A percentile compares a stretch with the other conserved stretches of the same genome.
These are phyloP conservation scores for Porites australiensis DNA, from an alignment of 64 coral and sea anemone genomes.

Conservation along the genomic window DNA sequence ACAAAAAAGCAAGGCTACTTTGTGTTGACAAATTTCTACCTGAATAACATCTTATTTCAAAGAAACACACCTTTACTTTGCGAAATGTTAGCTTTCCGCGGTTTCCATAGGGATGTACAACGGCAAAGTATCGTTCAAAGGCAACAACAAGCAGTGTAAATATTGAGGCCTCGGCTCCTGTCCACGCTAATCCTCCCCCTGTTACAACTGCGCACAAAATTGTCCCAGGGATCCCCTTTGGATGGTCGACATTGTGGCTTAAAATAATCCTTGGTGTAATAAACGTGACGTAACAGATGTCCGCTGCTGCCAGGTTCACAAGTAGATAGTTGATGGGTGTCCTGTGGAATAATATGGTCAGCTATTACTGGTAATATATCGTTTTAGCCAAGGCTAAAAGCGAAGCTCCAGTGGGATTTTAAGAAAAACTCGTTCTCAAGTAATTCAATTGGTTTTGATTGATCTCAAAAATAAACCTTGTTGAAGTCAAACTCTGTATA, in stretches of 20 bases:
- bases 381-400: no score
- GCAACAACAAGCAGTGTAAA: neutral
- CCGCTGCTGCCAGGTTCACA: neutral
- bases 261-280: neutral
- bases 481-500: no score
- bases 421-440: no score
- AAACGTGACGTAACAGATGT: neutral
- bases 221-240: neutral
- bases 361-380: no score
- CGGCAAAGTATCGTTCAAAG: neutral
- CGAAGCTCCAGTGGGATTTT: no score
- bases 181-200: neutral
- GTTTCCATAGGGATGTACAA: neutral
- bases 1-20: no score
- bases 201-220: neutral
- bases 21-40: no score
- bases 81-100: neutral
- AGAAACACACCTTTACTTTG: neutral
- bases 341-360: neutral
- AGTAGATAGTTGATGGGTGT: neutral
- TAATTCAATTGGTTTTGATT: no score
- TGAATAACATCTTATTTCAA: no score
- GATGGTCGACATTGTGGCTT: neutral
- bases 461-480: no score
- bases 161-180: neutral